Evolutionary conservation across 2,113 vertebrate genomes (phyloP), one percentile per base, ranked within the genome.

Genomic region (Xiphorhynchus elegans): DNA sequence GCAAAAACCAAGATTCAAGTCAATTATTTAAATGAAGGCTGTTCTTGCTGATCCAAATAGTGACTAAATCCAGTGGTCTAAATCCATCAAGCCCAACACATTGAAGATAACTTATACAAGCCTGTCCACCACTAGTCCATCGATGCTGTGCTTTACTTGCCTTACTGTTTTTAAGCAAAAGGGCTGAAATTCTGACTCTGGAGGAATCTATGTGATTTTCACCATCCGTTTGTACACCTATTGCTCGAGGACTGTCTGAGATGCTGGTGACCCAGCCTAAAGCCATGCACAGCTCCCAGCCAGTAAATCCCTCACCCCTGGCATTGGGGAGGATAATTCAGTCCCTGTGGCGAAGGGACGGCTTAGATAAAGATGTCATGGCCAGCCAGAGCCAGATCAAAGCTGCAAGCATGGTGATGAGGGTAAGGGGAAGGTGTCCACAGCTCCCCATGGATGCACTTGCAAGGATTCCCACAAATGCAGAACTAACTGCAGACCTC

Each of bases 341-440:
- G 46, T 17, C 62, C 33, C 60, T 0, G 1, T 6, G 72, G 59
- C 33, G 52, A 17, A 17, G 46, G 78, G 23, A 50, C 2, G 3
- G 39, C 33, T 68, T n/a, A 52, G 67, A 31, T 31, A 2, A 56
- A 88, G 60, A 15, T 15, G 50, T 7, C 84, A 40, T 1, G 1
- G 55, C 29, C 70, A 78, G 62, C 49, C 72, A 76, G 9, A 69
- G 58, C 40, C 46, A 17, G 47, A 58, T 28, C 78, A 90, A 39
- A 82, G 25, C 16, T 2, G 21, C 0, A 1, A 56, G 7, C 2
- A 2, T 0, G 2, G n/a, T 18, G 59, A 58, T 1, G 5, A 52
- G 13, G 69, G 37, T 4, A 3, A 78, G 46, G 9, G 11, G 23
- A 92, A 64, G 29, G 33, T n/a, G 60, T 29, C 35, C 49, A 7